Base-by-base conservation (phyloP, 2,797 vertebrate genomes). In the Brachymystax lenok region DNA sequence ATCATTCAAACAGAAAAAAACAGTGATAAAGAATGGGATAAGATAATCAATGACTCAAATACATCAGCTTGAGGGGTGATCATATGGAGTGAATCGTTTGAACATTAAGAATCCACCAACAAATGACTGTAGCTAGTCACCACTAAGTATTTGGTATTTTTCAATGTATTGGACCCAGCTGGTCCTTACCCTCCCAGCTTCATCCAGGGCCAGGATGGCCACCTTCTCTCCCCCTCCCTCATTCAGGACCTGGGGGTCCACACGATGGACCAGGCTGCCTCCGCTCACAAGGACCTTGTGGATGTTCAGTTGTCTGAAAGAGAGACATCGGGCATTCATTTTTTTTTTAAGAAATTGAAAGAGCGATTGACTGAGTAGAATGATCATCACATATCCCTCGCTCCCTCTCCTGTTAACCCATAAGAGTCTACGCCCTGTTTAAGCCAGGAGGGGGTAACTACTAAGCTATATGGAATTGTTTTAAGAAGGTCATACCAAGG, bases 231-330 rank as follows among this genome's bases (percentile, higher is more conserved):
- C 96, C 24, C 93, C 96, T 66, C 94, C 95, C 84, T 99, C 98
- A 51, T 95, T 92, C 54, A 99, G 93, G 81, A 96, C 87, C 85
- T 99, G 95, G 24, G 96, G 93, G 88, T 96, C 94, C 74, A 96
- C 94, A 7, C 96, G 96, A 82, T 97, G 96, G 84, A 99, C 97
- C 88, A 99, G 93, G 87, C 85, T 91, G 27, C 98, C 98, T 0
- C 97, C 98, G 74, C 90, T 96, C 59, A 99, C 95, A 84, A 98
- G 92, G 84, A 99, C 93, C 85, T 99, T 99, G 90, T 94, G 98
- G 86, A 99, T 94, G 86, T 98, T 98, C 73, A 99, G 90, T 76
- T 99, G 98, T 85, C 98, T 99, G 76, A 30, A n/a, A 71, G 21
- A 35, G 63, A 10, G 54, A 40, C 24, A 8, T 8, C 16, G 50